Percentiles rank a stretch among this genome's conserved stretches.
phyloP scores from a whole-genome alignment of 2,797 vertebrate genomes.

The Peromyscus nudipes region DNA sequence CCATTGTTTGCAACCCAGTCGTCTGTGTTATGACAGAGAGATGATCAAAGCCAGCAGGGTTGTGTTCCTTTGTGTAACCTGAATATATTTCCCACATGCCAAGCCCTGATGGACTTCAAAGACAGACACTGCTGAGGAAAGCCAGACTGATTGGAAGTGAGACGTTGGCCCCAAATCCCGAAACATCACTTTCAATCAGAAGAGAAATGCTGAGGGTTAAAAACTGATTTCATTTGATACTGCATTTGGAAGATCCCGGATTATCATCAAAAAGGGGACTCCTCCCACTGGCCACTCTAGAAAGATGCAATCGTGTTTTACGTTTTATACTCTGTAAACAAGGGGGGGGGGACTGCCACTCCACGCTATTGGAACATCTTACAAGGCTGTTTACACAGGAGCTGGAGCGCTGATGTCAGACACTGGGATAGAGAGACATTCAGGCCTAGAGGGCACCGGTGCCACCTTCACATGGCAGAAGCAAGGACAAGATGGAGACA shows the following conservation, averaged over 20 bases:
- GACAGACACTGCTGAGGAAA: constrained; percentile 22
- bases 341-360: constrained; percentile 72
- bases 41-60: constrained; percentile 51
- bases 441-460: not conserved
- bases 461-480: not conserved
- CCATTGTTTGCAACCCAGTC: constrained; percentile 5
- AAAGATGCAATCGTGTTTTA: constrained; percentile 47
- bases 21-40: constrained; percentile 50
- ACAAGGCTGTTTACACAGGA: rapidly evolving
- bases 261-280: constrained; percentile 55
- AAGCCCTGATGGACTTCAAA: constrained; percentile 48
- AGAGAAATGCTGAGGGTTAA: constrained; percentile 60
- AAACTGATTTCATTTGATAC: constrained; percentile 50
- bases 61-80: constrained; percentile 42
- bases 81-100: constrained; percentile 50
- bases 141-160: not conserved
- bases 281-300: constrained; percentile 52
- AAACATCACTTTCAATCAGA: constrained; percentile 43
- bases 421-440: not conserved
- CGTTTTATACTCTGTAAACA: constrained; percentile 82
- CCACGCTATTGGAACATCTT: constrained; percentile 71
- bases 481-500: not conserved
- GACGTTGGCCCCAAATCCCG: not conserved
- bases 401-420: not conserved
- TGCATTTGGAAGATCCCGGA: not conserved